phyloP scores from a whole-genome alignment of 1,140 invertebrate genomes.

The Drosophila busckii region DNA sequence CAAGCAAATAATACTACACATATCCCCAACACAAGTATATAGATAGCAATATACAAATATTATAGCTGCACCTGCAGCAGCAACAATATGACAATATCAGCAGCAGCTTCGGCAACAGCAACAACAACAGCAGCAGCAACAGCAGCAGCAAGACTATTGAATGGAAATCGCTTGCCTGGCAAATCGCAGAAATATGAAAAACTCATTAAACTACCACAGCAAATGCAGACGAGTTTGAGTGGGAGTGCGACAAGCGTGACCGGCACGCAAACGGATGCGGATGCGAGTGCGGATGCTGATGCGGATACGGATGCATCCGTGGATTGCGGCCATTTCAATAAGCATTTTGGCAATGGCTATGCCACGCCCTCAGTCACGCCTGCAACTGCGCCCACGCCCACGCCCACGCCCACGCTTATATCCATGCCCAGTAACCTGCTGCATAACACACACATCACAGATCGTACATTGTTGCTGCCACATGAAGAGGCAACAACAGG shows the following conservation, averaged over 20 bases:
- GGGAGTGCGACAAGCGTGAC: conserved; percentile 36
- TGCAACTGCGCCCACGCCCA: background rate
- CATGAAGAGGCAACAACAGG: conserved; percentile 6
- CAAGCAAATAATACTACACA: conserved; percentile 19
- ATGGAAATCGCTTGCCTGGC: conserved; percentile 54
- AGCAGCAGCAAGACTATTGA: conserved; percentile 17
- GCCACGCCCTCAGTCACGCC: background rate
- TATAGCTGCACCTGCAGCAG: conserved; percentile 8
- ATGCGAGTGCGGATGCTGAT: conserved; percentile 16
- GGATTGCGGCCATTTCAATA: conserved; percentile 48
- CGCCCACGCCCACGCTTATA: background rate
- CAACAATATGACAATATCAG: conserved; percentile 73
- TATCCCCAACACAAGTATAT: conserved; percentile 31
- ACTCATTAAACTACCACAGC: conserved; percentile 73
- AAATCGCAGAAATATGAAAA: conserved; percentile 69
- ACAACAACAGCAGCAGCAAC: conserved; percentile 25
- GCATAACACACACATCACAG: conserved; percentile 28
- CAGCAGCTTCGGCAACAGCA: conserved; percentile 22
- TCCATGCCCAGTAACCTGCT: conserved; percentile 29
- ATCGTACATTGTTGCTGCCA: conserved; percentile 53
- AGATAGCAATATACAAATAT: conserved; percentile 14
- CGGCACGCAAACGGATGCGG: conserved; percentile 54
- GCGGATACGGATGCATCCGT: conserved; percentile 21
- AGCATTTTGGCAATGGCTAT: conserved; percentile 52
- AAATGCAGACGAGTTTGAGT: conserved; percentile 56